Percentiles rank a stretch among this genome's conserved stretches.
phyloP scores from a whole-genome alignment of 2,113 vertebrate species.

The Crypturellus undulatus region DNA sequence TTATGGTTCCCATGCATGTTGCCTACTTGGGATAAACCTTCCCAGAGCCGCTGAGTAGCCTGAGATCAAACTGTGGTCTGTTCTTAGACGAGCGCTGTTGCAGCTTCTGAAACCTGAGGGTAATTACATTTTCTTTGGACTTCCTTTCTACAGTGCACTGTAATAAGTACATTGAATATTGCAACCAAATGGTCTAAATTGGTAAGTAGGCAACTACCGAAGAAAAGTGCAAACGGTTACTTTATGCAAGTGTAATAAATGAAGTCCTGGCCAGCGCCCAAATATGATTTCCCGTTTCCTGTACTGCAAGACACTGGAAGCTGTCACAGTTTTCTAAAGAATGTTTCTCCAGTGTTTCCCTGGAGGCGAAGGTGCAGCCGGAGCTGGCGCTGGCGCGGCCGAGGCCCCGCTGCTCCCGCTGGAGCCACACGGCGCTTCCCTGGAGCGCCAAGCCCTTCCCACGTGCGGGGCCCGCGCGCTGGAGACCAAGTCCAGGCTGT shows the following conservation, averaged over 20 bases:
- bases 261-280: slow-evolving; percentile 15
- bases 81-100: rapidly evolving
- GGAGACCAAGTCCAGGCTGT: slow-evolving; percentile 35
- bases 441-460: background rate
- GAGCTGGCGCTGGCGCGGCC: rapidly evolving
- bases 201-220: background rate
- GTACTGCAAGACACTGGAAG: slow-evolving; percentile 8
- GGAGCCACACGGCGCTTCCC: background rate
- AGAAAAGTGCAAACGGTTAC: background rate
- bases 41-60: background rate
- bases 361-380: background rate
- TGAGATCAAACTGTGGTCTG: rapidly evolving
- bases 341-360: background rate
- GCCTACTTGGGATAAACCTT: background rate
- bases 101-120: background rate
- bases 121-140: background rate
- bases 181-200: background rate
- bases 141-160: background rate
- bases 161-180: background rate
- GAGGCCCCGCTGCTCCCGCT: background rate
- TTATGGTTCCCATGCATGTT: background rate
- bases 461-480: background rate
- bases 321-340: background rate
- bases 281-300: background rate
- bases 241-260: slow-evolving; percentile 21